Evolutionary conservation across 2,888 invertebrate genomes (phyloP), one percentile per base, ranked within the genome.

Genomic region (Eulithis testata): DNA sequence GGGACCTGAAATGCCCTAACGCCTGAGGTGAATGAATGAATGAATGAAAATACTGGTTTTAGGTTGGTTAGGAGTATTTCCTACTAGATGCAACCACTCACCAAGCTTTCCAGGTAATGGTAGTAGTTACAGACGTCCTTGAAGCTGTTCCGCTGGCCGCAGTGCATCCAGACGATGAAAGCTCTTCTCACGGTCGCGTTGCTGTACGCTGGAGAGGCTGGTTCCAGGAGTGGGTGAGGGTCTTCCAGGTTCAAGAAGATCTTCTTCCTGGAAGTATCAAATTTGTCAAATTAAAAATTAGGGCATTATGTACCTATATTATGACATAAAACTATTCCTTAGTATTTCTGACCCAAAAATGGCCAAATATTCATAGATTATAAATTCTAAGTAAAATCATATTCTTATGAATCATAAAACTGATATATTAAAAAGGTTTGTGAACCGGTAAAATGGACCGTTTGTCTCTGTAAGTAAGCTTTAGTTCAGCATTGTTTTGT

Each of bases 91-190:
- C 31, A 31, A 31, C 3, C 31, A 4, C 80, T 76, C 21, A 89
- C 89, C 81, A 88, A 11, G 5, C 70, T 71, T 60, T 88, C 89
- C 50, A 89, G 69, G 0, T 74, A 56, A 45, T 88, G 88, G 68
- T 79, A 89, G 70, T 86, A 88, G 47, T 86, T 81, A 74, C 87
- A 87, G 56, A 88, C 86, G 6, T 83, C 76, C 44, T 76, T 73
- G 73, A 88, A 88, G 64, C 80, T 75, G 69, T 85, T 85, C 61
- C 60, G 68, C 76, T 84, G 85, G 0, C 87, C 87, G 55, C 83
- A 83, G 62, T 84, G 80, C 72, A 85, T 75, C 89, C 89, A 89
- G 21, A 85, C 85, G 2, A 87, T 78, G 79, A 84, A 85, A 8
- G 89, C 89, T 0, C 89, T 71, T 0, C 85, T 73, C 6, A 88